Base-by-base conservation (phyloP, 2,888 invertebrate species). In the Caenorhabditis auriculariae region DNA sequence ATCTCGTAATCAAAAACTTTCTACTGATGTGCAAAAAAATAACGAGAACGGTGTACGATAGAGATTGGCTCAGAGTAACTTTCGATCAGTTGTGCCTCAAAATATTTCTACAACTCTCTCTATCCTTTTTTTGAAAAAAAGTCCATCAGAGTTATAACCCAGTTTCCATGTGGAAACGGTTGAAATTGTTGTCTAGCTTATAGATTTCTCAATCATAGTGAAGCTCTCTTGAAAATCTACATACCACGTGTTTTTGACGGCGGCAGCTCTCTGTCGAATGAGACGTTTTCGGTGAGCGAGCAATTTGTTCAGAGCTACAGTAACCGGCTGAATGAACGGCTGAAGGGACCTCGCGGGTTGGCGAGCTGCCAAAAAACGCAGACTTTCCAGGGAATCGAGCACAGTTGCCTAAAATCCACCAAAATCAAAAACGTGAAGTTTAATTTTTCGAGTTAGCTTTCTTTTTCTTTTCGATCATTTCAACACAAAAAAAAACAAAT, bases 281-380 rank as follows among this genome's bases (percentile, higher is more conserved):
- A 57, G 24, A 19, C 61, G 44, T 45, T 61, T 61, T 45, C 41
- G 52, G 45, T 61, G 61, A 32, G 49, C 57, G 17, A 61, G 28
- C 26, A 54, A 38, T 44, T 42, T 27, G 37, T 45, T 45, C 15
- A 45, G 27, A 23, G 57, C 39, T 27, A 27, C 42, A 21, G 49
- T 42, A n/a, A 61, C 61, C 28, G 26, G 29, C 47, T 49, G 15
- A 21, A 57, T 44, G 32, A 46, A 44, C 27, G 61, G 49, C 48
- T 49, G 42, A 21, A 61, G 37, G n/a, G 23, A 35, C 32, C 28
- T 41, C 19, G 53, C 17, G 17, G 49, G 39, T 28, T 56, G 56
- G 23, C 45, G 43, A 17, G 26, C 24, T 17, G 57, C 56, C 4
- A 61, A 35, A 17, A 38, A 38, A 17, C 21, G 17, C 21, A 38